Evolutionary conservation across 2,888 invertebrate genomes (phyloP).

Genomic region (Choristoneura rosaceana): DNA sequence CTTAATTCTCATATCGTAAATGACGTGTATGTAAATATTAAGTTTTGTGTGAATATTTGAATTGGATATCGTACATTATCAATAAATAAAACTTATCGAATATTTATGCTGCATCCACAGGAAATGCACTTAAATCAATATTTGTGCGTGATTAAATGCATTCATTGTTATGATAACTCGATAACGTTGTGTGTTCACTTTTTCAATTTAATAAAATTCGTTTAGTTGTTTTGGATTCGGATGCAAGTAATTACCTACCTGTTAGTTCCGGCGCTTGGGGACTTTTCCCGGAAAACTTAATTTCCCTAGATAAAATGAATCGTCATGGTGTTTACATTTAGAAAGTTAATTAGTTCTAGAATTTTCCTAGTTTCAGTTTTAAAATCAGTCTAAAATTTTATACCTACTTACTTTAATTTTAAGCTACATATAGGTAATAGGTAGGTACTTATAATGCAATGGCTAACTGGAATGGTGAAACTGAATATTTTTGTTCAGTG

Average conservation of each 20-base stretch:
- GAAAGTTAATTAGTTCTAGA: too few species aligned
- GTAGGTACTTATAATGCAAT: too few species aligned
- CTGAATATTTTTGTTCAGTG: neutral
- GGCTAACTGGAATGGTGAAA: neutral
- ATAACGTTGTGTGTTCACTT: conserved; percentile 3
- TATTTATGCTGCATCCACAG: conserved; percentile 32
- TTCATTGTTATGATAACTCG: conserved; percentile 26
- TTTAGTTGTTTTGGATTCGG: neutral
- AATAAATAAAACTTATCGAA: conserved; percentile 27
- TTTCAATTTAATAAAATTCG: conserved; percentile 17
- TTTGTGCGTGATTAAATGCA: conserved; percentile 32
- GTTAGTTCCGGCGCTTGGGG: neutral
- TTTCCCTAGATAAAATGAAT: conserved; percentile 1
- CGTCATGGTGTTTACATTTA: neutral
- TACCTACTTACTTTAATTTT: too few species aligned
- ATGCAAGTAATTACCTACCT: neutral
- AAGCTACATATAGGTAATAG: too few species aligned
- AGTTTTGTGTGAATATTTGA: conserved; percentile 21
- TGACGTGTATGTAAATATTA: conserved; percentile 29
- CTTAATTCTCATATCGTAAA: conserved; percentile 4
- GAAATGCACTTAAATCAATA: conserved; percentile 41
- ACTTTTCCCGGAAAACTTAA: neutral
- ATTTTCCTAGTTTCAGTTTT: too few species aligned
- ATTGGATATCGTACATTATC: conserved; percentile 21
- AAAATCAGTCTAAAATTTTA: too few species aligned